Conservation (phyloP, 2,113 vertebrate genomes). For the Phyllostomus hastatus region DNA sequence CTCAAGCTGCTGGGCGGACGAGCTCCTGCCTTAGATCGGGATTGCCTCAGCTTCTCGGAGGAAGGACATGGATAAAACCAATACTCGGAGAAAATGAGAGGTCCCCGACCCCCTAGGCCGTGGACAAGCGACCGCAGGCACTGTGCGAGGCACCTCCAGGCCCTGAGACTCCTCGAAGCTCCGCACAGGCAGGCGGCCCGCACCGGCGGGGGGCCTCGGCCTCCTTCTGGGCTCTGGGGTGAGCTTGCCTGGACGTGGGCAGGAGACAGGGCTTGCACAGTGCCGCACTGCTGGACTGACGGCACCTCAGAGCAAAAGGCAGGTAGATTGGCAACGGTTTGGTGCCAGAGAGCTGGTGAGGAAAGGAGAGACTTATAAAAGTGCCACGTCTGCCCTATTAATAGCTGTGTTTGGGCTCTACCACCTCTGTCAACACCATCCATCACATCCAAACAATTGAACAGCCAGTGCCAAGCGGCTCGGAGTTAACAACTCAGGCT, state of each 20-base stretch:
- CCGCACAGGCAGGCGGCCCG: background rate
- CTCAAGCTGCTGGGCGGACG: background rate
- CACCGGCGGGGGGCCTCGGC: background rate
- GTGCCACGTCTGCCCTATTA: conserved; percentile 17
- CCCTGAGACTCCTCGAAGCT: too few relatives aligned
- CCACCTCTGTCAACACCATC: conserved; percentile 58
- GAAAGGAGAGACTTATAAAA: background rate
- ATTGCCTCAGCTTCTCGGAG: background rate
- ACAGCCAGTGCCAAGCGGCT: conserved; percentile 65
- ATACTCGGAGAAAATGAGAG: accelerated
- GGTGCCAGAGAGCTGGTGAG: background rate
- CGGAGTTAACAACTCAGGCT: conserved; percentile 58
- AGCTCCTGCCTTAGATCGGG: background rate
- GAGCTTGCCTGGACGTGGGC: background rate
- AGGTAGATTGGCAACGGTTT: background rate
- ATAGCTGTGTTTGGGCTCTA: conserved; percentile 56
- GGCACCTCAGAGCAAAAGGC: background rate
- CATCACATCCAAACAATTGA: conserved; percentile 71
- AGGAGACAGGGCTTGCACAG: background rate
- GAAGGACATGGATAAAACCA: background rate
- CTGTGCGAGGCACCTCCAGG: background rate
- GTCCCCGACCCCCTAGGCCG: accelerated
- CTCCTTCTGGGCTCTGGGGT: background rate
- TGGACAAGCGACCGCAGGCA: accelerated
- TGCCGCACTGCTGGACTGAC: background rate